These are phyloP conservation scores for Callipepla squamata DNA, from an alignment of 2,113 vertebrate species.

Conservation along the genomic window DNA sequence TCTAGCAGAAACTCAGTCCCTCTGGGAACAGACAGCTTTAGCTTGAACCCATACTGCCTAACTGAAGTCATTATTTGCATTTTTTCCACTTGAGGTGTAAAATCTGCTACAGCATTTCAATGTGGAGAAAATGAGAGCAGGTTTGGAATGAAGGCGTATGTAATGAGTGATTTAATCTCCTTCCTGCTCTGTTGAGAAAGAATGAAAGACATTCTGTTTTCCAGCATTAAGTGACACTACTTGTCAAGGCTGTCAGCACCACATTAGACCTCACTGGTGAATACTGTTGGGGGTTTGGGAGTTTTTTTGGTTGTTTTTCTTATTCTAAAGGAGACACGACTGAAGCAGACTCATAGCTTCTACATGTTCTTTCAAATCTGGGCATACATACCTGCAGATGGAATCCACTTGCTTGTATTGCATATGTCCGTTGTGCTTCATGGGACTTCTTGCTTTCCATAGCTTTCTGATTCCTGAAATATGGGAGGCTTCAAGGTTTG, in stretches of 20 bases:
- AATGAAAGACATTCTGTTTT: not conserved
- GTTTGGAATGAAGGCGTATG: not conserved
- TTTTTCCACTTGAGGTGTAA: not conserved
- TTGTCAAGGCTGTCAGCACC: not conserved
- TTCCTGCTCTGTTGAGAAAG: not conserved
- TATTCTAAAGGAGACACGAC: not conserved
- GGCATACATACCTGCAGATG: not conserved
- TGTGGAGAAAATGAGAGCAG: not conserved
- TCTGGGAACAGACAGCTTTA: not conserved
- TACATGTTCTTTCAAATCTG: not conserved
- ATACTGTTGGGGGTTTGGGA: accelerated
- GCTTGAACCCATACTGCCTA: not conserved
- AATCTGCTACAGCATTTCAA: not conserved
- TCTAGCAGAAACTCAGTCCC: not conserved
- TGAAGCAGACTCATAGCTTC: not conserved
- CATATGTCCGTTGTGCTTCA: not conserved
- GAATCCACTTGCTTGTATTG: not conserved
- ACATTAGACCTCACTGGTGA: not conserved
- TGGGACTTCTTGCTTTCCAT: not conserved
- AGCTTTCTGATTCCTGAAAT: not conserved
- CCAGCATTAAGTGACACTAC: not conserved
- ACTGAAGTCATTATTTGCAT: not conserved
- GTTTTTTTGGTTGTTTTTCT: not conserved
- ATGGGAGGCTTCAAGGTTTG: not conserved
- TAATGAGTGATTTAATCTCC: not conserved